Evolutionary conservation across 2,888 invertebrate species (phyloP), one percentile per base, ranked within the genome.

Genomic region (Drosophila pegasa): DNA sequence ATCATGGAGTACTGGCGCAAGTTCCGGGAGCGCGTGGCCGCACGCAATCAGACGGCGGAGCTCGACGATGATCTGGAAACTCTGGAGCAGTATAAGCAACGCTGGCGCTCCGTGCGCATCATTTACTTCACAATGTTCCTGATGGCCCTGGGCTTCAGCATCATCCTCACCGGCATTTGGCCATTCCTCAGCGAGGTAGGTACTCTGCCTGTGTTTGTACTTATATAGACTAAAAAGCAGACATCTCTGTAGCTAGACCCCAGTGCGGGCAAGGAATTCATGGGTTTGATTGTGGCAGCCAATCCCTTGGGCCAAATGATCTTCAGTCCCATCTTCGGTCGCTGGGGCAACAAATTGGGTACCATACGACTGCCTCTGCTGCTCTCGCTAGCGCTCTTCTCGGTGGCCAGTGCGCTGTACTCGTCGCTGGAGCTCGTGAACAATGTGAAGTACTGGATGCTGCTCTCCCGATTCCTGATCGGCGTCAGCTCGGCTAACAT

Each of bases 91-190:
- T 94, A 94, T 78, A 93, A 93, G 78, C 94, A 95, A 90, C 93
- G 97, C 92, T 96, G 96, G 95, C 94, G 94, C 75, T 97, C 97
- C 73, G 94, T 97, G 71, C 95, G 96, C 88, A 94, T 96, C 43
- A 96, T 97, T 88, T 97, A 97, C 92, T 97, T 97, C 92, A 97
- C 97, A 59, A 97, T 97, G 95, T 97, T 97, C 93, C 94, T 97
- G 76, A 97, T 97, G 95, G 96, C 97, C 0, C 93, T 97, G 52
- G 97, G 97, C 27, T 97, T 97, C 92, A 97, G 97, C 91, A 96
- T 97, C 78, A 95, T 96, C 78, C 93, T 97, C 45, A 97, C 97
- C 0, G 97, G 97, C 60, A 96, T 97, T 48, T 97, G 96, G 96
- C 97, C 97, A 2, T 97, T 96, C 91, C 94, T 97, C 63, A 95